Conservation (phyloP, 2,113 vertebrate genomes). For the Gnathonemus echidnorhynchus region DNA sequence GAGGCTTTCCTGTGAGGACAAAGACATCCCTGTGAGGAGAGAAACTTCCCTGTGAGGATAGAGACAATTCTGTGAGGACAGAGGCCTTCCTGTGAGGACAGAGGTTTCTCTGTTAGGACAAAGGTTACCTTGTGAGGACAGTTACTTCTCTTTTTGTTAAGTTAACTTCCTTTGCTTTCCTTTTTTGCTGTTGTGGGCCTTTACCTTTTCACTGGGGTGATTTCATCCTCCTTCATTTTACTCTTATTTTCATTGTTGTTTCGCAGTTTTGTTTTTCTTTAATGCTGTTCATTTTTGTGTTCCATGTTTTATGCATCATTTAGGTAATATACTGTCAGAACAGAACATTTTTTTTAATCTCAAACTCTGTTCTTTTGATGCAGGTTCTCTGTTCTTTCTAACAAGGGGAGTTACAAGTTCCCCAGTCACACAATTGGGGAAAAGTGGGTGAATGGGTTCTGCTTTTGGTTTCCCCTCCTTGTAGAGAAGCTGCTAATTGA, state of each 20-base stretch:
- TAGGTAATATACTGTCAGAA: neutral
- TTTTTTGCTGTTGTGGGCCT: neutral
- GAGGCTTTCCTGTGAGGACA: no score
- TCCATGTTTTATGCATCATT: neutral
- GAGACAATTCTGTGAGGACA: no score
- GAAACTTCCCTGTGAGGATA: no score
- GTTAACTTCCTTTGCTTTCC: neutral
- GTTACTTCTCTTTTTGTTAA: neutral
- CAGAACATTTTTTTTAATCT: neutral
- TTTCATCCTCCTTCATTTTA: neutral
- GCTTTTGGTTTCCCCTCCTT: neutral
- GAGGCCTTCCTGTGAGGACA: no score
- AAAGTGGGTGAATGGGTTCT: neutral
- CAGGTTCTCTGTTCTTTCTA: neutral
- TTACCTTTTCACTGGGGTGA: neutral
- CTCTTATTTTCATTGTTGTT: neutral
- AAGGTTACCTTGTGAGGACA: neutral
- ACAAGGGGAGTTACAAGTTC: neutral
- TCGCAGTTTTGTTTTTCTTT: neutral
- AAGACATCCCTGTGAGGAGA: no score
- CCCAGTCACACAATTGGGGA: neutral
- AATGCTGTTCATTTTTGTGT: neutral
- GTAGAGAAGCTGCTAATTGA: neutral
- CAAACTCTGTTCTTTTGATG: neutral
- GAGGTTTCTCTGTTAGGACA: no score